Percentiles rank a stretch among this genome's conserved stretches.
Conservation (phyloP, 2,797 vertebrate genomes). For the Takifugu ocellatus region DNA sequence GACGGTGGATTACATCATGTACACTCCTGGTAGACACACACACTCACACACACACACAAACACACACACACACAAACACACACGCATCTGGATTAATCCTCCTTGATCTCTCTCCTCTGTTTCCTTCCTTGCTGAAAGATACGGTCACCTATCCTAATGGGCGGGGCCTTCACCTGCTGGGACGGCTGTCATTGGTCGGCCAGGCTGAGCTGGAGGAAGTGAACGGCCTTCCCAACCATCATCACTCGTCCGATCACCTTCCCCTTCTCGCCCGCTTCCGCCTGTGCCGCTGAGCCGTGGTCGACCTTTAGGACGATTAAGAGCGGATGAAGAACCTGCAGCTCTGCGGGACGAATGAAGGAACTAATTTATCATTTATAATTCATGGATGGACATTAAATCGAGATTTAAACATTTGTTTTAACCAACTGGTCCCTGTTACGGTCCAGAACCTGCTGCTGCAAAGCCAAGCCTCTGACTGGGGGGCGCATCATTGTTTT, state of each 20-base stretch:
- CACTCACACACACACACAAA: conserved; percentile 2
- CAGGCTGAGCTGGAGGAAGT: conserved; percentile 82
- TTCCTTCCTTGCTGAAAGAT: conserved; percentile 10
- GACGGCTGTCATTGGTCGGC: conserved; percentile 84
- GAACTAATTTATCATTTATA: no score
- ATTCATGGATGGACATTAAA: no score
- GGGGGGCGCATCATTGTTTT: no score
- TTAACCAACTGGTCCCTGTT: no score
- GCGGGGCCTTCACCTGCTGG: conserved; percentile 84
- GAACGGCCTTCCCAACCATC: conserved; percentile 85
- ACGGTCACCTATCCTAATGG: conserved; percentile 22
- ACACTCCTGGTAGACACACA: conserved; percentile 79
- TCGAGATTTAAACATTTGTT: no score
- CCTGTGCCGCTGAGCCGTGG: conserved; percentile 28
- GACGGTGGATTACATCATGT: conserved; percentile 96
- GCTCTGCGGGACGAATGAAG: no score
- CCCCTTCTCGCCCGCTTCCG: conserved; percentile 87
- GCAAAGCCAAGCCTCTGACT: no score
- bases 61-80: conserved; percentile 11
- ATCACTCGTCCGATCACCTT: conserved; percentile 91
- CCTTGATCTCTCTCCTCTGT: neutral
- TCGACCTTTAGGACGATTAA: no score
- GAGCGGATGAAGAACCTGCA: no score
- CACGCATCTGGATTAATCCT: neutral
- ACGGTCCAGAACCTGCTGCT: no score